Base-by-base conservation (phyloP, 1,140 invertebrate species). In the Drosophila tsacasi region DNA sequence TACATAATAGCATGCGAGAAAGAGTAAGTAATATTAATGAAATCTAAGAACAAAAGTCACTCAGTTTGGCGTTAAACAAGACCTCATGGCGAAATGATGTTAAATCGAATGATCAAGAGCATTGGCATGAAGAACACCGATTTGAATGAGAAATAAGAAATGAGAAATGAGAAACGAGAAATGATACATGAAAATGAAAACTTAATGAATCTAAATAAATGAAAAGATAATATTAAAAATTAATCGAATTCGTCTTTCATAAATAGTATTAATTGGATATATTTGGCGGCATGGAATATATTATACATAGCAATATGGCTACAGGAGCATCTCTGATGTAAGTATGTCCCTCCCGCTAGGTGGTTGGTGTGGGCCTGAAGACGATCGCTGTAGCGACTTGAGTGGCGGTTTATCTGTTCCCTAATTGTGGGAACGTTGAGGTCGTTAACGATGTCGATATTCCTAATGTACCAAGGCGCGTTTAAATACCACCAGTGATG, bases 151-250 rank as follows among this genome's bases (percentile, higher is more conserved):
- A 67, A 50, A 30, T 25, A 27, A 32, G 52, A 55, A 55, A 39
- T 55, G 54, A 68, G 66, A 27, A 52, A 42, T 25, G 35, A 68
- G 66, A 27, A 59, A 50, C 13, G 19, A 25, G 47, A 77, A 61
- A 66, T 25, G 40, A 67, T 37, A 76, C 60, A 76, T 76, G 52
- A 66, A 65, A 75, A 52, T 54, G 71, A 76, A 55, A 76, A 59
- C 46, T 42, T 76, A 76, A 76, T 67, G 63, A 66, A 76, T 76
- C 54, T 67, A 67, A 76, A 76, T 76, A 76, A 76, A 76, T 60
- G 74, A 76, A 52, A 54, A 59, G 73, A 76, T 76, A 76, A 76
- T 76, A 76, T 76, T 67, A 55, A 57, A 76, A 66, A 76, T 67
- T 73, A 73, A 13, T 17, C 8, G 17, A 21, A 30, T 42, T 37